These are phyloP conservation scores for Ctenicera cuprea DNA, from an alignment of 2,888 invertebrate genomes.

Conservation along the genomic window DNA sequence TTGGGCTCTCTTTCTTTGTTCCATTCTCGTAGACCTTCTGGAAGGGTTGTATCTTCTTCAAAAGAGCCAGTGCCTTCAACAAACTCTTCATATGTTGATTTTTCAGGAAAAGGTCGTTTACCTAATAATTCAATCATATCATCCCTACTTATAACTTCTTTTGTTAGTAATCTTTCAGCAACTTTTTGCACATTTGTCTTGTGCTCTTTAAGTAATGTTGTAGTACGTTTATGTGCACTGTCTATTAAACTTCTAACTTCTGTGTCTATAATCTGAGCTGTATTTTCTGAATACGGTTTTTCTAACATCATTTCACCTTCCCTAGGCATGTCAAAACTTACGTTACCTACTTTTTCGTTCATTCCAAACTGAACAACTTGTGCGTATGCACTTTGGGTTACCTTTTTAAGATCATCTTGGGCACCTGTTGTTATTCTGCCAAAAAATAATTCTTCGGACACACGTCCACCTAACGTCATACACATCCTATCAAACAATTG, in stretches of 20 bases:
- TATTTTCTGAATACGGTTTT: slow-evolving; percentile 98
- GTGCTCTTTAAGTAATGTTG: slow-evolving; percentile 84
- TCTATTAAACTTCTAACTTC: slow-evolving; percentile 91
- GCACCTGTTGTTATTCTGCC: slow-evolving; percentile 97
- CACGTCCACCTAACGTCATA: slow-evolving; percentile 98
- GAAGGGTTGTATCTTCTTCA: slow-evolving; percentile 96
- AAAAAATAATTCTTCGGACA: slow-evolving; percentile 98
- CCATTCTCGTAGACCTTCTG: slow-evolving; percentile 97
- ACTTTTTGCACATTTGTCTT: slow-evolving; percentile 92
- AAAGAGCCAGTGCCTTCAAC: slow-evolving; percentile 98
- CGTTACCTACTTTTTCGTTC: slow-evolving; percentile 97
- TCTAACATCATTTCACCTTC: slow-evolving; percentile 95
- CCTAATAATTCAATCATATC: slow-evolving; percentile 99
- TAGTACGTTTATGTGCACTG: slow-evolving; percentile 87
- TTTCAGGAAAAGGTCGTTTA: slow-evolving; percentile 96
- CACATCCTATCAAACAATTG: slow-evolving; percentile 99
- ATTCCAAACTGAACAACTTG: slow-evolving; percentile 98
- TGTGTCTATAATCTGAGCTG: slow-evolving; percentile 95
- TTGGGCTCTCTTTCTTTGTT: slow-evolving; percentile 79
- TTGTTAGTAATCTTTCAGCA: slow-evolving; percentile 90
- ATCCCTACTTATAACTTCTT: slow-evolving; percentile 95
- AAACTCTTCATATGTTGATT: slow-evolving; percentile 99
- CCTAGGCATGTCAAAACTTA: slow-evolving; percentile 96
- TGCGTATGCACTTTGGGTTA: slow-evolving; percentile 98
- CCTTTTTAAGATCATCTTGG: slow-evolving; percentile 98